Evolutionary conservation across 1,140 invertebrate species (phyloP), one percentile per base, ranked within the genome.

Genomic region (Platyura marginata): DNA sequence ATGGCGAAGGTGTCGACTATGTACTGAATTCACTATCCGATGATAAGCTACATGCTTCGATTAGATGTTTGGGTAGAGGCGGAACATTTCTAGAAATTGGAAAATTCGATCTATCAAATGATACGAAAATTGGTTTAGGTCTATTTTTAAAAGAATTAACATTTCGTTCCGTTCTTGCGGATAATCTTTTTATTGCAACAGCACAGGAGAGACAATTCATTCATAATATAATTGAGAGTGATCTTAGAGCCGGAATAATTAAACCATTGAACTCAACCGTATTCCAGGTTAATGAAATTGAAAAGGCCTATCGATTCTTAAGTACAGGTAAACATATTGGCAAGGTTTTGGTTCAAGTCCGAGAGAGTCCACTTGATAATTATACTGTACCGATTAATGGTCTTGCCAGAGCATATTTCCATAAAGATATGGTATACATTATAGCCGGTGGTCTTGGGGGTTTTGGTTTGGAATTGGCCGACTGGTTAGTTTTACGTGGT

Each of bases 391-490:
- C 58, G 11, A 51, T 61, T 6, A 45, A 44, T n/a, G 55, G 51
- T 3, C 23, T 52, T 6, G 51, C 43, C 8, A 52, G 58, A 75
- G 62, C 57, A 3, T 59, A 61, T 41, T 71, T 69, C 43, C 54
- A 62, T 10, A 54, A 57, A 1, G 54, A 68, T n/a, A 44, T 61
- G 18, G 62, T 62, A 3, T 77, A 74, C 48, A 53, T 78, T 1
- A 66, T 79, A 1, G 62, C 70, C 3, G 75, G 90, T 32, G 90
- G 90, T 44, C 64, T 93, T 0, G 89, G 87, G 22, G 87, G 88
- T 2, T 90, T 96, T 58, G 90, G 89, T 29, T 64, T 96, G n/a
- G 90, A 95, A 58, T 55, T 95, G 34, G 74, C 77, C 3, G 77
- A 90, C 53, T 94, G 89, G 88, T 65, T 94, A 44, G 69, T 86